These are phyloP conservation scores for Meloidogyne chitwoodi DNA, from an alignment of 1,140 invertebrate species.

Conservation along the genomic window DNA sequence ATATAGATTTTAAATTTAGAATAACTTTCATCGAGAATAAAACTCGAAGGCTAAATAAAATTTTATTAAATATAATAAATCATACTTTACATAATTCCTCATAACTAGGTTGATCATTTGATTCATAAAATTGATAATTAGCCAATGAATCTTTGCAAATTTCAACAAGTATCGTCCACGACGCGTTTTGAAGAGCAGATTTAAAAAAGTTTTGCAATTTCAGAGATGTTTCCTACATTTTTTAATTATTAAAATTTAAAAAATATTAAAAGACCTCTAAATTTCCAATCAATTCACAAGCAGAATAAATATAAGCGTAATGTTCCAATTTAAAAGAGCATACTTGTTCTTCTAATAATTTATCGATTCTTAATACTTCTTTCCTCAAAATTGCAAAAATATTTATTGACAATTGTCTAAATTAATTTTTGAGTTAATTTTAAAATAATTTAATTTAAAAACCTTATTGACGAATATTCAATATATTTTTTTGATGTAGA, in stretches of 20 bases:
- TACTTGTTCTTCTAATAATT: constrained; percentile 39
- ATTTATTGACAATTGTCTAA: constrained; percentile 48
- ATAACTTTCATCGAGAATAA: too few species aligned
- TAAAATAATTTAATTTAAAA: neutral
- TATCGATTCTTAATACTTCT: constrained; percentile 46
- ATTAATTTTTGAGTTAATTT: constrained; percentile 9
- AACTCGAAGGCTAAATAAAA: too few species aligned
- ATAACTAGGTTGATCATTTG: constrained; percentile 42
- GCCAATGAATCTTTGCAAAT: constrained; percentile 6
- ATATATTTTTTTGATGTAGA: constrained; percentile 34
- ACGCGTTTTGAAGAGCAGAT: constrained; percentile 36
- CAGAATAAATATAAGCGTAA: constrained; percentile 40
- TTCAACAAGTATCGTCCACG: constrained; percentile 36
- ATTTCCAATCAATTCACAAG: constrained; percentile 45
- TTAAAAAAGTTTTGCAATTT: constrained; percentile 44
- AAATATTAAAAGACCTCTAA: constrained; percentile 29
- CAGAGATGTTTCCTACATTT: constrained; percentile 23
- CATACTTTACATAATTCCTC: constrained; percentile 38
- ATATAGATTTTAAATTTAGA: too few species aligned
- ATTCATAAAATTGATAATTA: constrained; percentile 30
- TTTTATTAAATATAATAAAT: neutral
- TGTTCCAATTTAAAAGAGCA: constrained; percentile 44
- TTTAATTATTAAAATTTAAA: constrained; percentile 2
- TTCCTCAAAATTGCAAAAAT: constrained; percentile 23
- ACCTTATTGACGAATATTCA: constrained; percentile 48